phyloP scores from a whole-genome alignment of 1,140 invertebrate species.

The Atta cephalotes region DNA sequence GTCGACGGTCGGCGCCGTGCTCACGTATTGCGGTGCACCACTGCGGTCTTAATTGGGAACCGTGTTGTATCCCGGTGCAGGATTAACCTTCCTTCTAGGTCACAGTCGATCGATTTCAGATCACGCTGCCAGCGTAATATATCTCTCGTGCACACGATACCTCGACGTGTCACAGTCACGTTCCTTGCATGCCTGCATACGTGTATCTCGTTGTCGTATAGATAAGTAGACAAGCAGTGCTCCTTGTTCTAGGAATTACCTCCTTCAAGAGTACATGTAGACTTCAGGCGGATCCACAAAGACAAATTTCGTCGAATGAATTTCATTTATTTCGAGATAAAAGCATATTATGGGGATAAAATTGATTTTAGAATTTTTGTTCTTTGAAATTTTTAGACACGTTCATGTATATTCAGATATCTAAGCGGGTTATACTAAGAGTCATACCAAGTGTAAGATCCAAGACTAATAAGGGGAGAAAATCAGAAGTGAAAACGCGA shows the following conservation, averaged over 20 bases:
- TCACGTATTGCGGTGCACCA: slow-evolving; percentile 51
- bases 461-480: not conserved
- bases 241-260: slow-evolving; percentile 48
- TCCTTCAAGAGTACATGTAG: slow-evolving; percentile 1
- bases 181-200: slow-evolving; percentile 67
- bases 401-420: not conserved
- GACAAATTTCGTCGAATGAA: not conserved
- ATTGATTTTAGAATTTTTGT: not conserved
- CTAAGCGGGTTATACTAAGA: no score
- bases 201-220: slow-evolving; percentile 47
- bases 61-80: slow-evolving; percentile 10
- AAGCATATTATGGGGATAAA: not conserved
- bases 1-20: not conserved
- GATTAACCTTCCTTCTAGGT: slow-evolving; percentile 72
- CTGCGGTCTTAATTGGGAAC: slow-evolving; percentile 53
- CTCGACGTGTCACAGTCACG: slow-evolving; percentile 72
- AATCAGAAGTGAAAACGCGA: no score
- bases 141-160: slow-evolving; percentile 63
- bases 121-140: slow-evolving; percentile 59
- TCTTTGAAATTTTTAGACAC: not conserved
- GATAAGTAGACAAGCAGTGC: slow-evolving; percentile 59
- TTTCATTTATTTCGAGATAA: not conserved
- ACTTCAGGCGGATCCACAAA: not conserved
- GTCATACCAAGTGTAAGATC: not conserved
- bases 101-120: slow-evolving; percentile 70